Evolutionary conservation across 2,888 invertebrate species (phyloP), one percentile per base, ranked within the genome.

Genomic region (Drosophila multiciliata): DNA sequence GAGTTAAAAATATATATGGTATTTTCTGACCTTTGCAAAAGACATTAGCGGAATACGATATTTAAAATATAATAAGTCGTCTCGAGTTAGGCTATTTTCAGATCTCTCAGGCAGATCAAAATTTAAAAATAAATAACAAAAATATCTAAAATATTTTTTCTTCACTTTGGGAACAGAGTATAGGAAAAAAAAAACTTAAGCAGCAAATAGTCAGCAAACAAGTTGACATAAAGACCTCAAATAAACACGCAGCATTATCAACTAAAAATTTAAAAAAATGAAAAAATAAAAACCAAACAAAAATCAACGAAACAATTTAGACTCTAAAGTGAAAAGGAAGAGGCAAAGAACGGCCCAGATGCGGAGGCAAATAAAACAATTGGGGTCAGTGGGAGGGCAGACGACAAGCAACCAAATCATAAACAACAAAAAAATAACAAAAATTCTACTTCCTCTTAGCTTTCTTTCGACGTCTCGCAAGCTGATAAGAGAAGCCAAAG

Each of bases 171-270:
- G n/a, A 17, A 17, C 35, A 36, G 9, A 54, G 35, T 36, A 1
- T 36, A 1, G 2, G 12, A 23, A 20, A 17, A 62, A 17, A 62
- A 58, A 64, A 73, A 73, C 53, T 40, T 49, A 38, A 50, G 58
- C 57, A 50, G 23, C 35, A 52, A 32, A 57, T 69, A 67, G 59
- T 20, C 79, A 78, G 75, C 79, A 75, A 63, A 65, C 64, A 66
- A 77, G 90, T 86, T 86, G 85, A 86, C 90, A 86, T 88, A 89
- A 89, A 86, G 85, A 86, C 88, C 85, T 90, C 78, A 90, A 88
- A 78, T 63, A 88, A 86, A 88, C 86, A 86, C 83, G 78, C 77
- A 53, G 60, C 69, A 68, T 87, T 82, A 87, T 87, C 62, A 73
- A 85, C 66, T 66, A 75, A 71, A 1, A 5, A 5, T 29, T 29